phyloP scores from a whole-genome alignment of 2,797 vertebrate genomes.

The Catostomus latipinnis region DNA sequence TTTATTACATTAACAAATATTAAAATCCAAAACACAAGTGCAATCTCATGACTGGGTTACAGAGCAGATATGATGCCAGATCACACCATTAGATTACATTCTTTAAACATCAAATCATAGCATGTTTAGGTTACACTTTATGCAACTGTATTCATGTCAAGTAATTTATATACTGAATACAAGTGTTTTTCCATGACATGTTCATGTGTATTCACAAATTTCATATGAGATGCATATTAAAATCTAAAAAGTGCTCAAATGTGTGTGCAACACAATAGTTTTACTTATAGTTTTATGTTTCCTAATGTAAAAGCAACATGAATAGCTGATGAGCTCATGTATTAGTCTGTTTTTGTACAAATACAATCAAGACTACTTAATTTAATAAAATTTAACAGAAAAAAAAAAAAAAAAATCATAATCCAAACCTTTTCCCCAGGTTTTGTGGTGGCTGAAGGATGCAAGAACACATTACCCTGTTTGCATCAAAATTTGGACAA shows the following conservation, averaged over 20 bases:
- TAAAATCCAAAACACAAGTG: background rate
- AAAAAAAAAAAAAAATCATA: conserved; percentile 21
- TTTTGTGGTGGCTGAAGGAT: background rate
- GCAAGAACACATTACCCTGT: conserved; percentile 19
- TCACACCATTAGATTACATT: background rate
- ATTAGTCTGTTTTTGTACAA: background rate
- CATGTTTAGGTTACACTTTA: background rate
- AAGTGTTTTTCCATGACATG: background rate
- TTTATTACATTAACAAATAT: background rate
- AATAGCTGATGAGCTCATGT: no score
- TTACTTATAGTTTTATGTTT: background rate
- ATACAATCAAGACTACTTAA: conserved; percentile 1
- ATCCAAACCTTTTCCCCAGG: conserved; percentile 3
- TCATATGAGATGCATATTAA: background rate
- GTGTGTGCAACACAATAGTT: conserved; percentile 36
- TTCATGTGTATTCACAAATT: conserved; percentile 15
- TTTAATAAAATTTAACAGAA: background rate
- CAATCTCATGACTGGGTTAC: background rate
- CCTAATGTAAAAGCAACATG: background rate
- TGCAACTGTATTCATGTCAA: background rate
- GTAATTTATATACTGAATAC: background rate
- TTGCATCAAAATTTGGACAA: conserved; percentile 10
- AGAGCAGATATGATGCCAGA: background rate
- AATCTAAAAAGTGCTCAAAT: conserved; percentile 46
- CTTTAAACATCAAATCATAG: background rate